Conservation (phyloP, 2,797 vertebrate species). For the Nannoperca australis region DNA sequence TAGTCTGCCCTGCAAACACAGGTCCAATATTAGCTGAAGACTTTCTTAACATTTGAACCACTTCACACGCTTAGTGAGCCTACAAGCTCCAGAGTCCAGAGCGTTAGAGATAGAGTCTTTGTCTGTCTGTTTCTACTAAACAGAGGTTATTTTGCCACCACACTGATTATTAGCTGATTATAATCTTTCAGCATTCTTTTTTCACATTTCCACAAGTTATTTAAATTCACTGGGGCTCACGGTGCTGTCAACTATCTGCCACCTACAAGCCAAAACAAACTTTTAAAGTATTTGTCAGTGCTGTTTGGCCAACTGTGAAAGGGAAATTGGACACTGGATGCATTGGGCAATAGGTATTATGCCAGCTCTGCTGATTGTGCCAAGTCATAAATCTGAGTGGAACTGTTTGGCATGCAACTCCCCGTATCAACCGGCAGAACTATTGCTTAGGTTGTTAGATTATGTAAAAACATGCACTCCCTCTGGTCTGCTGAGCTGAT, state of each 20-base stretch:
- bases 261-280: conserved; percentile 46
- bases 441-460: conserved; percentile 58
- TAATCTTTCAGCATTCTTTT: background rate
- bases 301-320: conserved; percentile 44
- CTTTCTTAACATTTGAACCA: background rate
- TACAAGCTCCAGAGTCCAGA: background rate
- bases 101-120: background rate
- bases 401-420: conserved; percentile 62
- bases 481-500: conserved; percentile 43
- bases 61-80: background rate
- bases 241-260: conserved; percentile 2
- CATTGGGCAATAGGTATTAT: conserved; percentile 54
- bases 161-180: background rate
- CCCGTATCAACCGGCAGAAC: conserved; percentile 50
- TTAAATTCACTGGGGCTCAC: conserved; percentile 25
- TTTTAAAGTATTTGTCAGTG: conserved; percentile 36
- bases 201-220: background rate
- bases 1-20: background rate
- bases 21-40: background rate
- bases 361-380: conserved; percentile 51
- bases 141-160: background rate
- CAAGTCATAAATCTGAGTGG: conserved; percentile 66
- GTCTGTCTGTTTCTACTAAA: background rate
- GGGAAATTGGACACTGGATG: conserved; percentile 41
- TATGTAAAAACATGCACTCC: conserved; percentile 69